A percentile compares a stretch with the other conserved stretches of the same genome.
Evolutionary conservation across 2,888 invertebrate genomes (phyloP).

Genomic region (Drosophila nigricruria): DNA sequence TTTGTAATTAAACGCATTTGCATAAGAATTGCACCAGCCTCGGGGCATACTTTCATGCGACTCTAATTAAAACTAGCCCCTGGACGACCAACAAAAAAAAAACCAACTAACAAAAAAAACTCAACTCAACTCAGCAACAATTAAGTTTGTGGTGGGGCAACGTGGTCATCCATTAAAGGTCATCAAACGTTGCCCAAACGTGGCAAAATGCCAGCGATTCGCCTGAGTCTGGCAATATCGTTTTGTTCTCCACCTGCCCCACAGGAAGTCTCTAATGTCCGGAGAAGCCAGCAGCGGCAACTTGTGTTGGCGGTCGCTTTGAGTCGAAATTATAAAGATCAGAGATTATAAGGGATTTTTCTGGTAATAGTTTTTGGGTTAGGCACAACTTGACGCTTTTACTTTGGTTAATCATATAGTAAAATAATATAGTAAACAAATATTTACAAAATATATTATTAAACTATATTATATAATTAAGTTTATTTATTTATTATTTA

Average conservation of each 20-base stretch:
- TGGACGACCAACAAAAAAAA: neutral
- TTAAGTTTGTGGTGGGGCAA: slow-evolving; percentile 24
- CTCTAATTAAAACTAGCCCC: slow-evolving; percentile 66
- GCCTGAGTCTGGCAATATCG: slow-evolving; percentile 55
- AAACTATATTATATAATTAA: too few relatives aligned
- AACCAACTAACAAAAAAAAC: neutral
- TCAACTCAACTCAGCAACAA: slow-evolving; percentile 32
- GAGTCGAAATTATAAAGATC: neutral
- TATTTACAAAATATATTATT: too few relatives aligned
- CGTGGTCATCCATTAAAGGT: slow-evolving; percentile 65
- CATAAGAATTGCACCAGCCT: slow-evolving; percentile 73
- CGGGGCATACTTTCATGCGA: slow-evolving; percentile 75
- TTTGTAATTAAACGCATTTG: slow-evolving; percentile 84
- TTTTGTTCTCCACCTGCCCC: slow-evolving; percentile 61
- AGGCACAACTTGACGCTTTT: too few relatives aligned
- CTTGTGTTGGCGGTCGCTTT: neutral
- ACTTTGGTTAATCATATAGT: too few relatives aligned
- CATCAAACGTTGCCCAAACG: slow-evolving; percentile 66
- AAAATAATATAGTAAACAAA: too few relatives aligned
- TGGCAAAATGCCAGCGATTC: slow-evolving; percentile 25
- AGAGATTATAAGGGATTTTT: neutral
- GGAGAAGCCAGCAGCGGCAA: slow-evolving; percentile 23
- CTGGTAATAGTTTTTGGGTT: neutral
- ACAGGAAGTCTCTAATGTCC: slow-evolving; percentile 68
- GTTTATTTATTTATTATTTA: too few relatives aligned